Base-by-base conservation (phyloP, 2,797 vertebrate species). In the Linurgus olivaceus region DNA sequence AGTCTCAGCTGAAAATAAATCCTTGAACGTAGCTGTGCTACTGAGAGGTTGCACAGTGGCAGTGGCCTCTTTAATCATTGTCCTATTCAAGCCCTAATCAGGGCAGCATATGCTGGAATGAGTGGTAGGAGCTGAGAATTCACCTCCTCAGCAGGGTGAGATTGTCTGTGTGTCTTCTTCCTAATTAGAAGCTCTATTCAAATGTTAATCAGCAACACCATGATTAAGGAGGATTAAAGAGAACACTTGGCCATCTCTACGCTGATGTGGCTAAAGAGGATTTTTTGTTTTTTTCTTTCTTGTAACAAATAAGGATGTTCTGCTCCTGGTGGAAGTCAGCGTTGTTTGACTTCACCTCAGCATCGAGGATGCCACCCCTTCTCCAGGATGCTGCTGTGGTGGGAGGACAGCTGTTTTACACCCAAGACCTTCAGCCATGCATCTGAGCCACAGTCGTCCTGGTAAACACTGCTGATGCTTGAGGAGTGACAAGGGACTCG, bases 11-110 rank as follows among this genome's bases (percentile, higher is more conserved):
- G 90, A 96, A 97, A 97, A 97, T 95, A 98, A 97, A 97, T 96
- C 91, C 93, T 93, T 74, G 63, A 94, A 89, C 26, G 88, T 84
- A 96, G 95, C 94, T 90, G 13, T 73, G 94, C 86, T 86, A 76
- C 74, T 66, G 94, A 97, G 94, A 93, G 96, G 81, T 86, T 67
- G 57, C 77, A 89, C 87, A 93, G 96, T 94, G 96, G 79, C 90
- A 61, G 71, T 91, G 96, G 93, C 91, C 95, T 94, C 96, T 96
- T 97, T 95, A 97, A 98, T 97, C 97, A 97, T 76, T 74, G 95
- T 95, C 94, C 94, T 85, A 96, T 98, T 98, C 94, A 96, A 94
- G 66, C 59, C 57, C 85, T 96, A 98, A 98, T 98, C 97, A 97
- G 95, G 47, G 26, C 91, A 96, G 92, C 88, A 67, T 86, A 94